A percentile compares a stretch with the other conserved stretches of the same genome.
phyloP scores from a whole-genome alignment of 2,113 vertebrate species.

The Parus major region DNA sequence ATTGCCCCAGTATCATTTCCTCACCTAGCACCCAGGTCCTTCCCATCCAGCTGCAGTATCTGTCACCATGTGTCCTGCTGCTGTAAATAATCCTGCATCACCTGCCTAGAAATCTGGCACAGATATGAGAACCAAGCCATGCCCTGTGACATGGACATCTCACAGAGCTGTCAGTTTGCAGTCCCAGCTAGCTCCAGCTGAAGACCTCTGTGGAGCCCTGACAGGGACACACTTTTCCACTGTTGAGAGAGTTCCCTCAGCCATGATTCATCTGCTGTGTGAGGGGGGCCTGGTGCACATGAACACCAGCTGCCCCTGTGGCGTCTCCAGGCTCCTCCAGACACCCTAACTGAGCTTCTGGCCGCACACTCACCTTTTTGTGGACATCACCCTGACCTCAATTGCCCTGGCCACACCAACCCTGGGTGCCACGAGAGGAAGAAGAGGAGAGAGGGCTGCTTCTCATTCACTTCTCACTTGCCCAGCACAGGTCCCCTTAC shows the following conservation, averaged over 20 bases:
- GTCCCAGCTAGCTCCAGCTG: not conserved
- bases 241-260: not conserved
- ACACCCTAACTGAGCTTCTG: not conserved
- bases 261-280: not conserved
- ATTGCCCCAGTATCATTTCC: not conserved
- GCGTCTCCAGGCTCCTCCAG: not conserved
- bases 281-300: not conserved
- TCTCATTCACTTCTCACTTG: not conserved
- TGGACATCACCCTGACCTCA: too few species aligned
- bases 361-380: not conserved
- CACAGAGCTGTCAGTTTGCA: not conserved
- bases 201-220: not conserved
- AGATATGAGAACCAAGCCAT: not conserved
- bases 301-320: not conserved
- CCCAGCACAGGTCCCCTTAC: not conserved
- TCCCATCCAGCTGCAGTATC: not conserved
- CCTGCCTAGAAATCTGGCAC: not conserved
- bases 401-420: not conserved
- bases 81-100: not conserved
- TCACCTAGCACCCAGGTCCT: not conserved
- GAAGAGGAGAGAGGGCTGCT: not conserved
- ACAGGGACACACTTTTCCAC: not conserved
- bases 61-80: not conserved
- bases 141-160: not conserved
- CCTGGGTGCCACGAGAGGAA: not conserved